phyloP scores from a whole-genome alignment of 2,113 vertebrate species.

The Prionailurus viverrinus region DNA sequence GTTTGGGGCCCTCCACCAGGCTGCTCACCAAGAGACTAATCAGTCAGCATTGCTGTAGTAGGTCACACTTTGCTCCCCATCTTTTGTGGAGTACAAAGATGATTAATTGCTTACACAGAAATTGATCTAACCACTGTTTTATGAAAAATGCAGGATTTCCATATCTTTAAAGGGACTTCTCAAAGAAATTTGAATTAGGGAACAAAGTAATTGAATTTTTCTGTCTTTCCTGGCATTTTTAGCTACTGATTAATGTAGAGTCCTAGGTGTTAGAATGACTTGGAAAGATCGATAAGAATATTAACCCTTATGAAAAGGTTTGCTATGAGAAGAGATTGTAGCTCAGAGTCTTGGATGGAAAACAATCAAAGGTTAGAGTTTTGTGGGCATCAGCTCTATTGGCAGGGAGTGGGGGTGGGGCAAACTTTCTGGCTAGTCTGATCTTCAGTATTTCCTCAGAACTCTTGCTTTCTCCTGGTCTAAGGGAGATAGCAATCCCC shows the following conservation, averaged over 20 bases:
- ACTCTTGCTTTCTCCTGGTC: background rate
- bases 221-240: constrained; percentile 83
- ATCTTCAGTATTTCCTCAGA: constrained; percentile 37
- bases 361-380: constrained; percentile 52
- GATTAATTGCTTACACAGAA: constrained; percentile 78
- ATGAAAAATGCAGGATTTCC: constrained; percentile 63
- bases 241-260: constrained; percentile 84
- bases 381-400: background rate
- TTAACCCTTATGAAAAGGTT: constrained; percentile 80
- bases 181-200: constrained; percentile 77
- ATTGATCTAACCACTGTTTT: constrained; percentile 74
- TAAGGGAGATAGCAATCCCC: background rate
- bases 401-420: background rate
- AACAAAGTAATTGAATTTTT: constrained; percentile 82
- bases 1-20: background rate
- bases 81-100: constrained; percentile 55
- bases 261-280: constrained; percentile 67
- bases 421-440: background rate
- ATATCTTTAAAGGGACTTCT: constrained; percentile 74
- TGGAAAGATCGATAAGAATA: constrained; percentile 83
- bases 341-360: constrained; percentile 9
- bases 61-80: constrained; percentile 57
- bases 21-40: fast-evolving
- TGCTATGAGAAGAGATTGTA: constrained; percentile 16
- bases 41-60: background rate